A percentile compares a stretch with the other conserved stretches of the same genome.
Evolutionary conservation across 53 echinoderm and acorn worm species (phyloP).

Genomic region (Temnopleurus reevesii): DNA sequence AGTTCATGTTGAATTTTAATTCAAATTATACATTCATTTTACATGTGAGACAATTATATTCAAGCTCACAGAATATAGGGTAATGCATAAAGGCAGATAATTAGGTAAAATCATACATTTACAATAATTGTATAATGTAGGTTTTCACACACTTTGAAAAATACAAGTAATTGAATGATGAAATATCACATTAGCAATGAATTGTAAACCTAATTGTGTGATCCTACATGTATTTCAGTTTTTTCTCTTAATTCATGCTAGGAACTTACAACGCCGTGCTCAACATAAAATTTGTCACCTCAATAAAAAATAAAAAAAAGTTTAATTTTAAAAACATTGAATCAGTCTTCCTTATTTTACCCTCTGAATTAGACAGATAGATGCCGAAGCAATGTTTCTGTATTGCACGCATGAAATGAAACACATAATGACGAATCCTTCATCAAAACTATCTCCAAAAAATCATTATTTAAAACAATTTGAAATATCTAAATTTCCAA

Average conservation of each 20-base stretch:
- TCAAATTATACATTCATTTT: no score
- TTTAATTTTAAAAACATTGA: background rate
- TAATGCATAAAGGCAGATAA: no score
- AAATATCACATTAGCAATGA: background rate
- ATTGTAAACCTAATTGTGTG: background rate
- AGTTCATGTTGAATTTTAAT: no score
- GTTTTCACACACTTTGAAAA: slow-evolving; percentile 6
- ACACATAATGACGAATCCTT: no score
- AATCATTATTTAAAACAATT: no score
- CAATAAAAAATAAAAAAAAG: background rate
- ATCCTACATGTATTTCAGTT: background rate
- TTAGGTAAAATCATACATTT: no score
- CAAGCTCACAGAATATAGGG: no score
- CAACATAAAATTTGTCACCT: background rate
- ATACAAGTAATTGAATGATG: background rate
- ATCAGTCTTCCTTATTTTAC: background rate
- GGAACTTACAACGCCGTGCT: background rate
- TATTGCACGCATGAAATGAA: slow-evolving; percentile 21
- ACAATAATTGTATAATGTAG: no score
- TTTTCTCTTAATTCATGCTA: background rate
- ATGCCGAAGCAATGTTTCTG: background rate
- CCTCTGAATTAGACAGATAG: background rate
- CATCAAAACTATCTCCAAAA: no score
- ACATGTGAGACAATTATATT: no score
- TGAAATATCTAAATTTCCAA: no score